Evolutionary conservation across 2,888 invertebrate species (phyloP).

Genomic region (Monoplex corrugatus): DNA sequence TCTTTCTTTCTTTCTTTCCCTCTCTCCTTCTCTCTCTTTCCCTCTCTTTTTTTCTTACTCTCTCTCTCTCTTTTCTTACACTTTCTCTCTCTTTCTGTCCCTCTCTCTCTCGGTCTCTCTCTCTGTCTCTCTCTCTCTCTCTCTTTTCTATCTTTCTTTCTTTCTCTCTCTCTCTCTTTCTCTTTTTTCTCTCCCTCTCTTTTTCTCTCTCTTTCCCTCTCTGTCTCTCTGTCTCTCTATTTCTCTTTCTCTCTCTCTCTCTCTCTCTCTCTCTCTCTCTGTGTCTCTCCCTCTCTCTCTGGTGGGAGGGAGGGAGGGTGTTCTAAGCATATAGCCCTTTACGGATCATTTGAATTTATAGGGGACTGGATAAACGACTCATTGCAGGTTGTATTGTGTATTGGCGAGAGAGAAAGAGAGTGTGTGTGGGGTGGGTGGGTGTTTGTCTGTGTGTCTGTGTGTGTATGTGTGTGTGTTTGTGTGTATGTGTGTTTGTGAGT

Average conservation of each 20-base stretch:
- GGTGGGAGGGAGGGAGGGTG: no score
- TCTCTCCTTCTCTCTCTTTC: neutral
- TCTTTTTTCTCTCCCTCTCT: neutral
- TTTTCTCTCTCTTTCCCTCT: neutral
- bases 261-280: neutral
- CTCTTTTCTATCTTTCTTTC: neutral
- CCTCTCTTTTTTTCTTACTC: neutral
- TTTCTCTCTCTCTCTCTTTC: neutral
- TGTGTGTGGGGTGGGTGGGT: neutral
- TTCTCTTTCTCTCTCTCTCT: neutral
- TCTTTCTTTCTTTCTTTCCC: neutral
- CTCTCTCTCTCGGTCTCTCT: neutral
- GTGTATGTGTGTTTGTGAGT: neutral
- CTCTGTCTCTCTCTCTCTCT: neutral
- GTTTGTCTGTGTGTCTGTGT: neutral
- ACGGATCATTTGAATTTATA: no score
- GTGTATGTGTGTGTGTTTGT: neutral
- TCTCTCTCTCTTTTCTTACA: neutral
- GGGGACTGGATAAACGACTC: no score
- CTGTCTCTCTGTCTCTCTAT: neutral
- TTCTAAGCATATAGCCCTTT: no score
- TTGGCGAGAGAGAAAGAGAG: no score
- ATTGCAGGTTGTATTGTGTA: no score
- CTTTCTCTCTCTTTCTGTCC: neutral
- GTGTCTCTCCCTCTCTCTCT: neutral